Conservation (phyloP, 2,888 invertebrate genomes). For the Ophioninae sp. region DNA sequence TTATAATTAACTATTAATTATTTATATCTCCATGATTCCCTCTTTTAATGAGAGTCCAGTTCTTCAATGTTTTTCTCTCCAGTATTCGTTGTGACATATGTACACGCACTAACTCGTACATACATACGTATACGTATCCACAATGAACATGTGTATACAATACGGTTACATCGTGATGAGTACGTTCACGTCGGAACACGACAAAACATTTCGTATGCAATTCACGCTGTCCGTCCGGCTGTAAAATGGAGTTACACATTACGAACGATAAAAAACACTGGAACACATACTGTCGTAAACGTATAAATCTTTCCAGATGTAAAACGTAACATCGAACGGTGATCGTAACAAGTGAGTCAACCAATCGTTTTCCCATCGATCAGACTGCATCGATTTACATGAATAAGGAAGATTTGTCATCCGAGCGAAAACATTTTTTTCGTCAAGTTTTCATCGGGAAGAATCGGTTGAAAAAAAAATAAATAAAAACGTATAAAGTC, state of each 20-base stretch:
- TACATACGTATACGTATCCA: background rate
- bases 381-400: slow-evolving; percentile 25
- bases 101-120: background rate
- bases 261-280: slow-evolving; percentile 54
- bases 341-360: slow-evolving; percentile 49
- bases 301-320: slow-evolving; percentile 37
- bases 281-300: slow-evolving; percentile 54
- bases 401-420: slow-evolving; percentile 14
- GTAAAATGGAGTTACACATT: slow-evolving; percentile 41
- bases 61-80: slow-evolving; percentile 14
- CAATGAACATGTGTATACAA: background rate
- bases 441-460: background rate
- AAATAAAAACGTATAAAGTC: background rate
- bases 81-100: slow-evolving; percentile 6
- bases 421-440: background rate
- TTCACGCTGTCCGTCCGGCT: slow-evolving; percentile 47
- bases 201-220: slow-evolving; percentile 56
- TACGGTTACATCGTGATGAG: slow-evolving; percentile 3
- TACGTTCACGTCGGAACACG: slow-evolving; percentile 25
- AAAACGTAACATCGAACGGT: slow-evolving; percentile 49
- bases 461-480: background rate
- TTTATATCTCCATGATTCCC: slow-evolving; percentile 13
- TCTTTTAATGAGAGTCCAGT: slow-evolving; percentile 21
- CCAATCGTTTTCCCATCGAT: slow-evolving; percentile 36
- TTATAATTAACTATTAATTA: slow-evolving; percentile 33